Percentiles rank a stretch among this genome's conserved stretches.
Conservation (phyloP, 2,113 vertebrate genomes). For the Festucalex cinctus region DNA sequence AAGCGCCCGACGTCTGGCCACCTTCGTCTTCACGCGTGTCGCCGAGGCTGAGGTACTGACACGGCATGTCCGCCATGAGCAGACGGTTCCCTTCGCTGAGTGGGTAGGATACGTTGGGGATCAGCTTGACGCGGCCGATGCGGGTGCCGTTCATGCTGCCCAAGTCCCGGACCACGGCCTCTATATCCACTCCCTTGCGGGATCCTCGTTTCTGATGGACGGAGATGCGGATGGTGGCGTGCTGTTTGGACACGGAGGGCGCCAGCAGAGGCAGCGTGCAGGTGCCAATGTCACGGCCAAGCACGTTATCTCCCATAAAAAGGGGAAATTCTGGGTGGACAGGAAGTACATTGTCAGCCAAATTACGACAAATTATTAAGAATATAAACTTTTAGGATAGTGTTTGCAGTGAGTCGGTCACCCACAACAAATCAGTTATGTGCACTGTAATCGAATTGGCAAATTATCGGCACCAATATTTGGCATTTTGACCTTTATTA, state of each 20-base stretch:
- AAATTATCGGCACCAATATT: too few relatives aligned
- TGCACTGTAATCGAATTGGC: too few relatives aligned
- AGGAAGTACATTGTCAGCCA: background rate
- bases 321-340: conserved; percentile 75
- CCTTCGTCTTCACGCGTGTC: background rate
- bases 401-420: too few relatives aligned
- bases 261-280: conserved; percentile 73
- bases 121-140: conserved; percentile 72
- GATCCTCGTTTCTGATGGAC: conserved; percentile 67
- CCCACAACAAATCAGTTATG: too few relatives aligned
- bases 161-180: conserved; percentile 78
- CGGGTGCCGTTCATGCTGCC: conserved; percentile 85
- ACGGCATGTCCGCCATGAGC: conserved; percentile 81
- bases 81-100: conserved; percentile 76
- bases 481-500: too few relatives aligned
- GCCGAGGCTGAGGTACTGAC: conserved; percentile 66
- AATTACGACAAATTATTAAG: too few relatives aligned
- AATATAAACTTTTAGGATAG: too few relatives aligned
- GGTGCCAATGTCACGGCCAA: conserved; percentile 76
- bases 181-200: conserved; percentile 51
- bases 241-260: conserved; percentile 79
- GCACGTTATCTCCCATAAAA: conserved; percentile 78
- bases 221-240: conserved; percentile 77
- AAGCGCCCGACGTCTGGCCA: background rate
- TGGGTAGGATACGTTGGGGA: conserved; percentile 75